These are phyloP conservation scores for Anorthoa munda DNA, from an alignment of 2,888 invertebrate genomes.

Conservation along the genomic window DNA sequence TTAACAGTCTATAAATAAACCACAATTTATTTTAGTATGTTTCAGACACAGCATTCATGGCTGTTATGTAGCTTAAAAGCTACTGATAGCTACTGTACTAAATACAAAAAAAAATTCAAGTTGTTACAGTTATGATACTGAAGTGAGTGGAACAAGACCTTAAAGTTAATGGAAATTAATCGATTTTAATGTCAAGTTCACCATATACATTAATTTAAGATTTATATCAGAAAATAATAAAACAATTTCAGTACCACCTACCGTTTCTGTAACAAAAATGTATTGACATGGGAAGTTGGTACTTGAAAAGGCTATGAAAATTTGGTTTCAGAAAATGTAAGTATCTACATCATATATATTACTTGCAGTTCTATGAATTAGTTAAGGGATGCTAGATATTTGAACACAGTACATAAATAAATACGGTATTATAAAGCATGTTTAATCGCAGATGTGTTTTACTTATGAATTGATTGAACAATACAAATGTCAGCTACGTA, in stretches of 20 bases:
- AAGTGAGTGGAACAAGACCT: background rate
- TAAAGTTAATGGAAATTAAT: background rate
- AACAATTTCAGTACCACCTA: background rate
- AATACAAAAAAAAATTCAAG: background rate
- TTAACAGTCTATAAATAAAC: background rate
- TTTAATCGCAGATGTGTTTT: slow-evolving; percentile 8
- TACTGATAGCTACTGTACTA: background rate
- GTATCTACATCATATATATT: background rate
- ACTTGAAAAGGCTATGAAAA: slow-evolving; percentile 4
- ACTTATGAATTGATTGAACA: slow-evolving; percentile 1
- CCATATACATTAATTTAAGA: background rate
- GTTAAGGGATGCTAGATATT: slow-evolving; percentile 7
- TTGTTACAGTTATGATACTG: background rate
- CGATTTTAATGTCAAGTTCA: background rate
- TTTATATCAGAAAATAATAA: background rate
- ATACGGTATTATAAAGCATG: background rate
- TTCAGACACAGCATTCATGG: background rate
- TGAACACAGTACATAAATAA: background rate
- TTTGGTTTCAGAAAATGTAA: slow-evolving; percentile 12
- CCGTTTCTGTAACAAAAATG: background rate
- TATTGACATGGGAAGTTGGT: background rate
- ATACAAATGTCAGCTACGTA: slow-evolving; percentile 16
- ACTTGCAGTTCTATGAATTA: slow-evolving; percentile 23
- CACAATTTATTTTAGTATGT: background rate
- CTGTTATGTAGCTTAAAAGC: background rate